A percentile compares a stretch with the other conserved stretches of the same genome.
Conservation (phyloP, 2,113 vertebrate species). For the Neodontobutis hainanensis region DNA sequence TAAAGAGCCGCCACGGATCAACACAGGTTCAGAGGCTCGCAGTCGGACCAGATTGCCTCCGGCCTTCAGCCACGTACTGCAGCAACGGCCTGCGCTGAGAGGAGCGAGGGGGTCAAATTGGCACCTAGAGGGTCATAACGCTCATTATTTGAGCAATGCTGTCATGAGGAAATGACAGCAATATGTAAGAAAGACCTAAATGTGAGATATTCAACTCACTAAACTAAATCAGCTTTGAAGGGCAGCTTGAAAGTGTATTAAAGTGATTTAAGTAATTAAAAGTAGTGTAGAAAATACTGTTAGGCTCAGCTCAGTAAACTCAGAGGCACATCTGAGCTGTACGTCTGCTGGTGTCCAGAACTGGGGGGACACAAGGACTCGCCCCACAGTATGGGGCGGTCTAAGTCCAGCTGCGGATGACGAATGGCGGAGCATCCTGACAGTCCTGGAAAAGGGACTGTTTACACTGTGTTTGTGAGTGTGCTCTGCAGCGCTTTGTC, state of each 20-base stretch:
- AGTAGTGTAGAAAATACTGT: no score
- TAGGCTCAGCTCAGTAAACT: no score
- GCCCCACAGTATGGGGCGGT: slow-evolving; percentile 37
- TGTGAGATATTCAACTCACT: not conserved
- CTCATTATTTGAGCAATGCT: not conserved
- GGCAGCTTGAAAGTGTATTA: no score
- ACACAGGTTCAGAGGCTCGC: slow-evolving; percentile 48
- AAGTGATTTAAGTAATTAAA: no score
- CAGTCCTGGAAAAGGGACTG: slow-evolving; percentile 61
- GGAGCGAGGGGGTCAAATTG: slow-evolving; percentile 10
- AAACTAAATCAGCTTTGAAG: not conserved
- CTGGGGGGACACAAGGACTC: slow-evolving; percentile 46
- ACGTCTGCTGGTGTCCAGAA: slow-evolving; percentile 28
- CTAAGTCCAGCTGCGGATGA: slow-evolving; percentile 60
- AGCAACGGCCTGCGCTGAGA: slow-evolving; percentile 15
- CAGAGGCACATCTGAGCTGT: not conserved
- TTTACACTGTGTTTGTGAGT: slow-evolving; percentile 59
- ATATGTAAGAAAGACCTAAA: not conserved
- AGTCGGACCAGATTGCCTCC: slow-evolving; percentile 33
- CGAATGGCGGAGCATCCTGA: slow-evolving; percentile 59
- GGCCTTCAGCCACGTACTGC: slow-evolving; percentile 25
- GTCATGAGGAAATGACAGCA: not conserved
- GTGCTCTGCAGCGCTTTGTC: slow-evolving; percentile 41
- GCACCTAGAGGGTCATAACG: slow-evolving; percentile 1
- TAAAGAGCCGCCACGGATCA: slow-evolving; percentile 50